Conservation (phyloP, 2,888 invertebrate species). For the Strigamia crassipes region DNA sequence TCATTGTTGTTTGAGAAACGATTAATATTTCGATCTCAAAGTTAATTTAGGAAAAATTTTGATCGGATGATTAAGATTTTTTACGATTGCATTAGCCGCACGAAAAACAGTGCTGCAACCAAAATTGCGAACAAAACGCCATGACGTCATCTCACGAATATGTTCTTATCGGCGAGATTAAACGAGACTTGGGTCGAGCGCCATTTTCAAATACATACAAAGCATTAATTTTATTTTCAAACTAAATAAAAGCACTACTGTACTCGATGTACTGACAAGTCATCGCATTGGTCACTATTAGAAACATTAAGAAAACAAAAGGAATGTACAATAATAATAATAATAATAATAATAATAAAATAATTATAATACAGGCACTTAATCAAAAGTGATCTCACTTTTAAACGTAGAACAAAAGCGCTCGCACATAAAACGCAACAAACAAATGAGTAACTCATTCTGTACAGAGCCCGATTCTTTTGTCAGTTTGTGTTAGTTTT, state of each 20-base stretch:
- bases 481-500: background rate
- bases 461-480: conserved; percentile 5
- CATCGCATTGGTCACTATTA: background rate
- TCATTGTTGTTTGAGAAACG: background rate
- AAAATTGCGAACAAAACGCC: background rate
- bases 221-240: conserved; percentile 3
- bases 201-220: background rate
- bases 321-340: conserved; percentile 17
- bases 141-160: background rate
- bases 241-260: conserved; percentile 26
- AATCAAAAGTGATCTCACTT: background rate
- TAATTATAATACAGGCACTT: conserved; percentile 7
- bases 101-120: background rate
- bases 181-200: background rate
- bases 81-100: background rate
- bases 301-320: background rate
- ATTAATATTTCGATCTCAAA: background rate
- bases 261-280: background rate
- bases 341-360: conserved; percentile 1
- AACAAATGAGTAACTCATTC: background rate
- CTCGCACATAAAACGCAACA: background rate
- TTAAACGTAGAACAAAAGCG: background rate
- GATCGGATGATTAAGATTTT: background rate
- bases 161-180: background rate
- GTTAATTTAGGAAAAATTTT: background rate